Conservation (phyloP, 2,888 invertebrate species). For the Melipona beecheii region DNA sequence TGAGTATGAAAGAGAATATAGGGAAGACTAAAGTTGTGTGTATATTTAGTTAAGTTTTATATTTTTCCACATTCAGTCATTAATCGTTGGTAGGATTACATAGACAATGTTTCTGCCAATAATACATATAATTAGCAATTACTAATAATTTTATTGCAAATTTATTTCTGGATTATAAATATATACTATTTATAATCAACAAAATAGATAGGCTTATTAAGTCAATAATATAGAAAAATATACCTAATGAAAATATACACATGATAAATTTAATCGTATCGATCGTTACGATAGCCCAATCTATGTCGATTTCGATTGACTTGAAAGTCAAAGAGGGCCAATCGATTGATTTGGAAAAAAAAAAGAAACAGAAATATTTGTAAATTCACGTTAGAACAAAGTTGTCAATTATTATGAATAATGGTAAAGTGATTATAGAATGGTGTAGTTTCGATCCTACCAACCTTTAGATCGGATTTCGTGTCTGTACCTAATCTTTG, state of each 20-base stretch:
- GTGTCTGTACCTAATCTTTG: slow-evolving; percentile 63
- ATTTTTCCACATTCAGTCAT: slow-evolving; percentile 84
- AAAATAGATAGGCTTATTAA: slow-evolving; percentile 75
- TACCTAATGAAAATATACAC: slow-evolving; percentile 70
- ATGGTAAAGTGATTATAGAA: slow-evolving; percentile 68
- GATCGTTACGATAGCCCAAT: slow-evolving; percentile 58
- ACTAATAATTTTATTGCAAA: slow-evolving; percentile 72
- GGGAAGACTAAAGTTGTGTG: slow-evolving; percentile 76
- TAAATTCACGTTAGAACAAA: slow-evolving; percentile 75
- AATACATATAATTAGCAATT: slow-evolving; percentile 74
- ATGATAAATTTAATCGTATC: slow-evolving; percentile 65
- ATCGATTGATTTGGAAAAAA: slow-evolving; percentile 48
- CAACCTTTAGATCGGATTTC: slow-evolving; percentile 67
- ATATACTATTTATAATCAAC: slow-evolving; percentile 71
- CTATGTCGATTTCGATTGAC: slow-evolving; percentile 42
- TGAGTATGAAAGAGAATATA: slow-evolving; percentile 58
- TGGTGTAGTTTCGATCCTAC: slow-evolving; percentile 71
- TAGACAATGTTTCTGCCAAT: slow-evolving; percentile 70
- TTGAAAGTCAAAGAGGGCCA: slow-evolving; percentile 44
- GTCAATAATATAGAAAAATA: slow-evolving; percentile 74
- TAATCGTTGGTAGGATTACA: slow-evolving; percentile 81
- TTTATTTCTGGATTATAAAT: slow-evolving; percentile 67
- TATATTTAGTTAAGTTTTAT: slow-evolving; percentile 84
- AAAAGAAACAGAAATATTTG: slow-evolving; percentile 50
- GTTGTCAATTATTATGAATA: slow-evolving; percentile 79